Percentiles rank a stretch among this genome's conserved stretches.
Evolutionary conservation across 2,797 vertebrate genomes (phyloP).

Genomic region (Mionectes olivaceus): DNA sequence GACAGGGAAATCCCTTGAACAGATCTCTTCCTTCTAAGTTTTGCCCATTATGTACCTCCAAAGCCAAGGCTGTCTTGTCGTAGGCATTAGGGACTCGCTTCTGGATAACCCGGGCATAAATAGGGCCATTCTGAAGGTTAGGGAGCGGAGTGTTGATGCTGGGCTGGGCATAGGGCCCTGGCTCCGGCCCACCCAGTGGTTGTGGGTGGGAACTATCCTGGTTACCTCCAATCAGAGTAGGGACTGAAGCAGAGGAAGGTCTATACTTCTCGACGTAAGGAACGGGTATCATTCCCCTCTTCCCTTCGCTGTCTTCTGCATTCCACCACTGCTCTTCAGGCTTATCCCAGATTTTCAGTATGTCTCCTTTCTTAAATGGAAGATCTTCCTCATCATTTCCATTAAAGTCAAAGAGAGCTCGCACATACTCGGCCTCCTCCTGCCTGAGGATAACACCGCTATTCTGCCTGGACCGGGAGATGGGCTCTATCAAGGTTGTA

Average conservation of each 20-base stretch:
- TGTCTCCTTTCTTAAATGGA: slow-evolving; percentile 96
- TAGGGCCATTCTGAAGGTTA: slow-evolving; percentile 98
- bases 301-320: slow-evolving; percentile 93
- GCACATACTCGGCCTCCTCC: slow-evolving; percentile 91
- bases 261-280: slow-evolving; percentile 98
- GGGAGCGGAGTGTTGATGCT: slow-evolving; percentile 93
- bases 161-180: slow-evolving; percentile 97
- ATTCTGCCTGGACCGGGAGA: slow-evolving; percentile 90
- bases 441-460: slow-evolving; percentile 86
- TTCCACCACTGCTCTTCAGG: slow-evolving; percentile 99
- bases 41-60: slow-evolving; percentile 93
- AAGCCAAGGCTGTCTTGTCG: slow-evolving; percentile 98
- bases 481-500: slow-evolving; percentile 97
- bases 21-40: slow-evolving; percentile 79
- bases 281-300: slow-evolving; percentile 97
- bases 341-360: slow-evolving; percentile 94
- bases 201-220: slow-evolving; percentile 90
- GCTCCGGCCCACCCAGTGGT: slow-evolving; percentile 89
- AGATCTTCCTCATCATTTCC: slow-evolving; percentile 98
- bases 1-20: slow-evolving; percentile 79
- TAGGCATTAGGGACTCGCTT: slow-evolving; percentile 99
- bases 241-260: slow-evolving; percentile 86
- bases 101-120: slow-evolving; percentile 97
- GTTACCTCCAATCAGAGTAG: slow-evolving; percentile 87
- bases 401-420: slow-evolving; percentile 97